These are phyloP conservation scores for Hemicrepidius hirtus DNA, from an alignment of 2,888 invertebrate genomes.

Conservation along the genomic window DNA sequence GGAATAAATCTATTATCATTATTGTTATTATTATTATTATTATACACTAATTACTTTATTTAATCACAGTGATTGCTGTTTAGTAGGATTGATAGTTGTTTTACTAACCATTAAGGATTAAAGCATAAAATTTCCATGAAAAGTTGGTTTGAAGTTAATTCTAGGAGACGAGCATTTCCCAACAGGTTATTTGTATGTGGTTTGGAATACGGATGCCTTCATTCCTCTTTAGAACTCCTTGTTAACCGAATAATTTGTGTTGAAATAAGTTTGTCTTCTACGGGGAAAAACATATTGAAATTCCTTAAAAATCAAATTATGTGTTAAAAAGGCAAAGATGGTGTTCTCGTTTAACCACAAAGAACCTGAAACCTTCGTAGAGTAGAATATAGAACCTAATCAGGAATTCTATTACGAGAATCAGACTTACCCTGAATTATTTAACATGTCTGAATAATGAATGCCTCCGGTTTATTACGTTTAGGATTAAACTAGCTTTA, in stretches of 20 bases:
- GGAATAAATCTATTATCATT: no score
- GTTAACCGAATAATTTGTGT: conserved; percentile 1
- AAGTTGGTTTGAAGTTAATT: no score
- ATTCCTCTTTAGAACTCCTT: neutral
- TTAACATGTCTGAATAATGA: conserved; percentile 61
- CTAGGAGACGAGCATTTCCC: no score
- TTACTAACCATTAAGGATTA: no score
- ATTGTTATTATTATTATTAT: no score
- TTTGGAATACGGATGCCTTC: neutral
- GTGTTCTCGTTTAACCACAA: conserved; percentile 16
- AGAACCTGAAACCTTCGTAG: conserved; percentile 53
- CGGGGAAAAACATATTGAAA: neutral
- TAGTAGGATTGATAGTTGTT: no score
- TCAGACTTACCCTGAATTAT: conserved; percentile 64
- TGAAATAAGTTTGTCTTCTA: neutral
- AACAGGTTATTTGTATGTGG: no score
- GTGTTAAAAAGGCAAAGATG: conserved; percentile 14
- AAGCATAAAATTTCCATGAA: no score
- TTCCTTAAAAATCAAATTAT: conserved; percentile 22
- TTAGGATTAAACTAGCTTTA: conserved; percentile 62
- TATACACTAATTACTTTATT: no score
- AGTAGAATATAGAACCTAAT: conserved; percentile 61
- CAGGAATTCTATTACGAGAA: conserved; percentile 67
- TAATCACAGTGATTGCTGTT: no score
- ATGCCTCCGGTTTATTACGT: conserved; percentile 60